Evolutionary conservation across 1,140 invertebrate species (phyloP).

Genomic region (Lepidurus couesii): DNA sequence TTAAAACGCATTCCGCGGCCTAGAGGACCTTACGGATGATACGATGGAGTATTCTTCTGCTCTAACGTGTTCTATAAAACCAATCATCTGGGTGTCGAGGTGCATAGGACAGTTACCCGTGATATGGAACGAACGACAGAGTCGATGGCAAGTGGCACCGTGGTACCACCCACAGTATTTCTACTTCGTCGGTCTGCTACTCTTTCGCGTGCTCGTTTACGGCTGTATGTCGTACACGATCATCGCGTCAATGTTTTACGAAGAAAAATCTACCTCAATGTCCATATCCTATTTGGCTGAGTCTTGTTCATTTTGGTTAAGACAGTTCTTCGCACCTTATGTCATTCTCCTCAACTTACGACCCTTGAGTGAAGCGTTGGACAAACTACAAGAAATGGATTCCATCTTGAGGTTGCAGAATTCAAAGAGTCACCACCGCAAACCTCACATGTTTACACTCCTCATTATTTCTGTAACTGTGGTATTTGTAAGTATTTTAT

Average conservation of each 20-base stretch:
- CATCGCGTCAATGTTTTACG: not conserved
- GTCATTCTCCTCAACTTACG: not conserved
- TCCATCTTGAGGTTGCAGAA: not conserved
- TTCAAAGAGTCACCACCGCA: not conserved
- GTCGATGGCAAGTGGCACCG: too few species aligned
- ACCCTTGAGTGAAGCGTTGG: not conserved
- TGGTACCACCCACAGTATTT: too few species aligned
- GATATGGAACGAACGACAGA: too few species aligned
- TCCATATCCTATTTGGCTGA: not conserved
- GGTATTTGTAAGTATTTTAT: not conserved
- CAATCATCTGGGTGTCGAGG: too few species aligned
- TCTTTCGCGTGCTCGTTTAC: not conserved
- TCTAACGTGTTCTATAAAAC: too few species aligned
- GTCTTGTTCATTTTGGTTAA: not conserved
- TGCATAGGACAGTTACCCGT: too few species aligned
- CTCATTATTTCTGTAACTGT: not conserved
- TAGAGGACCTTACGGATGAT: too few species aligned
- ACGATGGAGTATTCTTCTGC: too few species aligned
- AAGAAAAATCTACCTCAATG: not conserved
- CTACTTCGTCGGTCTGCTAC: too few species aligned
- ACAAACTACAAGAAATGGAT: not conserved
- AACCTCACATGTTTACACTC: not conserved
- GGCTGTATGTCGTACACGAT: not conserved
- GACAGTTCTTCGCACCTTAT: not conserved
- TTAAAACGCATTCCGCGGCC: too few species aligned